These are phyloP conservation scores for Myiozetetes cayanensis DNA, from an alignment of 2,113 vertebrate species.

Conservation along the genomic window DNA sequence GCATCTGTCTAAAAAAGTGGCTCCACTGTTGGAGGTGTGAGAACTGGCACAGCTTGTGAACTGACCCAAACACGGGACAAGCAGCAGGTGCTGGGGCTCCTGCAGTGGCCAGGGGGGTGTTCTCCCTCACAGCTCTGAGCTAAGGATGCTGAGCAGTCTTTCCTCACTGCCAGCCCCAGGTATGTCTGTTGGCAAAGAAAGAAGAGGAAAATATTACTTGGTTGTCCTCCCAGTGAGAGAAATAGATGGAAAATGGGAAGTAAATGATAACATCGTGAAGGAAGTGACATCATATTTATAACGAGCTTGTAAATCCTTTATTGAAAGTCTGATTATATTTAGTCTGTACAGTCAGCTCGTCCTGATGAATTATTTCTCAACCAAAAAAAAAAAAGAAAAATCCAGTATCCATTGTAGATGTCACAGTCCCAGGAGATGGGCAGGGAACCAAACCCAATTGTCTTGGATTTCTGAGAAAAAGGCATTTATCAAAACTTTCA, in stretches of 20 bases:
- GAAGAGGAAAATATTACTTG: not conserved
- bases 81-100: no score
- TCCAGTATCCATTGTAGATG: not conserved
- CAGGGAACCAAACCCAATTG: not conserved
- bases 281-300: not conserved
- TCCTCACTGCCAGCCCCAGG: not conserved
- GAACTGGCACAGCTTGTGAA: not conserved
- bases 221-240: not conserved
- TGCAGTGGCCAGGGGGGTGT: not conserved
- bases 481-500: not conserved
- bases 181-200: not conserved
- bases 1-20: not conserved
- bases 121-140: not conserved
- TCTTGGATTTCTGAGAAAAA: not conserved
- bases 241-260: not conserved
- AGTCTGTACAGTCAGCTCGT: not conserved
- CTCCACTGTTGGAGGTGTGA: not conserved
- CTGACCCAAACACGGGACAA: rapidly evolving
- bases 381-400: not conserved
- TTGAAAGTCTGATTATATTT: not conserved
- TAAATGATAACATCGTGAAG: not conserved
- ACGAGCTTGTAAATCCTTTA: not conserved
- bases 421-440: not conserved
- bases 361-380: not conserved
- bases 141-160: not conserved